Base-by-base conservation (phyloP, 1,140 invertebrate species). In the Belonocnema kinseyi region DNA sequence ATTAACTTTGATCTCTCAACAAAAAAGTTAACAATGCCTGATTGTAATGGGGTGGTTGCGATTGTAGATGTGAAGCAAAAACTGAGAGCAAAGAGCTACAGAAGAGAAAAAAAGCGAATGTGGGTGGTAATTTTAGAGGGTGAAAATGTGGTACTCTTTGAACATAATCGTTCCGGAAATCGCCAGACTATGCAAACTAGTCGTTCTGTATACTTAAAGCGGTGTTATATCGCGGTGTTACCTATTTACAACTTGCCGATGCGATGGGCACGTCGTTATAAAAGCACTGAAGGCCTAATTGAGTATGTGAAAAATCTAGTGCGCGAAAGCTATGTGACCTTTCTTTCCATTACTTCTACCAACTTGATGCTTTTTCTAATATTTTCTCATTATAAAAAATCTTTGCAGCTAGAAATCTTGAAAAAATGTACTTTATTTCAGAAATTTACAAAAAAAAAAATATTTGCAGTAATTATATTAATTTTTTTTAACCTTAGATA, bases 151-250 rank as follows among this genome's bases (percentile, higher is more conserved):
- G 52, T 74, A 73, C 71, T 72, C 79, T 78, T 56, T 73, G 54
- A 73, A 66, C 75, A 79, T 85, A 84, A 80, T 82, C 83, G 78
- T 83, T 80, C 19, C 73, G 79, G 72, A 79, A 85, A 85, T 78
- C 77, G 81, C 72, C 66, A 16, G 77, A 21, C 75, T 72, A 73
- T 61, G 76, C 75, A 76, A 82, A 79, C 56, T 33, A 46, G 54
- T 74, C n/a, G 73, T 66, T 50, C 70, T 73, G 51, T 26, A n/a
- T 26, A 70, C 19, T 80, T 73, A 54, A 54, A 78, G 33, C 73
- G 61, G 46, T 26, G 33, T 58, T 74, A 26, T 58, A 17, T 56
- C 73, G 66, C 58, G 26, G 16, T 51, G 77, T 73, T 58, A 61
- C 71, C 19, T 70, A 73, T 78, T 78, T 50, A 70, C 14, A 71